A percentile compares a stretch with the other conserved stretches of the same genome.
Conservation (phyloP, 2,113 vertebrate species). For the Isurus oxyrinchus region DNA sequence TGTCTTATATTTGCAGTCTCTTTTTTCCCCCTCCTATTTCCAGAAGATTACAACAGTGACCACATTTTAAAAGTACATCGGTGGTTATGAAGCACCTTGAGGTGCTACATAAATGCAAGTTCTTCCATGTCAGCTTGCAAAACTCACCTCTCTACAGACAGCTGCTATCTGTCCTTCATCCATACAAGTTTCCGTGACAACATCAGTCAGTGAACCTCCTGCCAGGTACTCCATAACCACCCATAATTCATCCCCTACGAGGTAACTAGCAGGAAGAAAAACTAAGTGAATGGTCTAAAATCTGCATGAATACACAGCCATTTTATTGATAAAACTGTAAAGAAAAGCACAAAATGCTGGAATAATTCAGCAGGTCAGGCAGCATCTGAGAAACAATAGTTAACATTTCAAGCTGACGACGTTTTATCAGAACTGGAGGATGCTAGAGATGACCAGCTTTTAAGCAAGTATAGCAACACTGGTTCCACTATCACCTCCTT, state of each 20-base stretch:
- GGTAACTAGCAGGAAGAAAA: constrained; percentile 65
- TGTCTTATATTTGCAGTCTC: neutral
- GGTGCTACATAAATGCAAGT: neutral
- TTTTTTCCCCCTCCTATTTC: neutral
- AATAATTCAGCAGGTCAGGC: neutral
- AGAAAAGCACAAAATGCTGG: neutral
- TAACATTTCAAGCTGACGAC: neutral
- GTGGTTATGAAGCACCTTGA: neutral
- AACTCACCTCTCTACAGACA: constrained; percentile 86
- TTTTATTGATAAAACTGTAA: neutral
- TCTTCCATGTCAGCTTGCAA: neutral
- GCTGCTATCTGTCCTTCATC: constrained; percentile 94
- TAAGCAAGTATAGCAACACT: neutral
- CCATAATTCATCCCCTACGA: constrained; percentile 96
- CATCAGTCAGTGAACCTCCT: constrained; percentile 88
- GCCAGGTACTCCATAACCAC: constrained; percentile 98
- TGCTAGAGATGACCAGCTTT: neutral
- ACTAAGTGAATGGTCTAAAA: neutral
- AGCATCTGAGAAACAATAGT: neutral
- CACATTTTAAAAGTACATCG: too few species aligned
- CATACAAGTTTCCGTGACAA: constrained; percentile 95
- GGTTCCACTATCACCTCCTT: neutral
- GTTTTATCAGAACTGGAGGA: neutral
- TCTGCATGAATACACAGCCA: neutral
- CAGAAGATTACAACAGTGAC: neutral